These are phyloP conservation scores for Pseudomugil gertrudae DNA, from an alignment of 2,797 vertebrate genomes.

Conservation along the genomic window DNA sequence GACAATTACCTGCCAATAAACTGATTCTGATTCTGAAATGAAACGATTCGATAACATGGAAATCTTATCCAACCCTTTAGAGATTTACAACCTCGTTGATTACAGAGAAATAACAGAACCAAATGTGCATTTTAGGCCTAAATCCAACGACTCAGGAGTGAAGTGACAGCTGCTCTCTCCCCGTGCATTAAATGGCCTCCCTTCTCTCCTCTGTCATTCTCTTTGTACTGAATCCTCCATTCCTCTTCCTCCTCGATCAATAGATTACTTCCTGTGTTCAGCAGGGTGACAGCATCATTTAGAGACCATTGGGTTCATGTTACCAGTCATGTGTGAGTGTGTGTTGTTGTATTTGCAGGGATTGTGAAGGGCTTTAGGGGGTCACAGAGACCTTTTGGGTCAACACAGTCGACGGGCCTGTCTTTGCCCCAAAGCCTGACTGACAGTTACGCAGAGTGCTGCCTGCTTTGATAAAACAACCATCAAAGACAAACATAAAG, in stretches of 20 bases:
- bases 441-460: conserved; percentile 10
- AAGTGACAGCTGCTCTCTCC: conserved; percentile 26
- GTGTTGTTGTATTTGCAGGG: conserved; percentile 24
- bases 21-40: too few species aligned
- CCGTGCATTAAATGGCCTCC: conserved; percentile 22
- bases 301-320: conserved; percentile 67
- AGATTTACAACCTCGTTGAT: background rate
- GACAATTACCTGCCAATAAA: too few species aligned
- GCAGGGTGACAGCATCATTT: conserved; percentile 75
- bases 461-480: conserved; percentile 14
- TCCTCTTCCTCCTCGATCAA: conserved; percentile 70
- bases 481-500: background rate
- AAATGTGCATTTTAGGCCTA: conserved; percentile 7
- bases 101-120: background rate
- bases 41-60: too few species aligned
- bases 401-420: conserved; percentile 34
- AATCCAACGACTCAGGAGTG: conserved; percentile 14
- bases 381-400: conserved; percentile 56
- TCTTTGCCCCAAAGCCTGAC: conserved; percentile 24
- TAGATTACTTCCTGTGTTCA: conserved; percentile 83
- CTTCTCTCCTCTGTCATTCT: conserved; percentile 27
- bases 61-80: background rate
- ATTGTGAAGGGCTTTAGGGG: conserved; percentile 40
- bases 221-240: conserved; percentile 37
- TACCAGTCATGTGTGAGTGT: conserved; percentile 55